These are phyloP conservation scores for Sturmia bella DNA, from an alignment of 2,888 invertebrate genomes.

Conservation along the genomic window DNA sequence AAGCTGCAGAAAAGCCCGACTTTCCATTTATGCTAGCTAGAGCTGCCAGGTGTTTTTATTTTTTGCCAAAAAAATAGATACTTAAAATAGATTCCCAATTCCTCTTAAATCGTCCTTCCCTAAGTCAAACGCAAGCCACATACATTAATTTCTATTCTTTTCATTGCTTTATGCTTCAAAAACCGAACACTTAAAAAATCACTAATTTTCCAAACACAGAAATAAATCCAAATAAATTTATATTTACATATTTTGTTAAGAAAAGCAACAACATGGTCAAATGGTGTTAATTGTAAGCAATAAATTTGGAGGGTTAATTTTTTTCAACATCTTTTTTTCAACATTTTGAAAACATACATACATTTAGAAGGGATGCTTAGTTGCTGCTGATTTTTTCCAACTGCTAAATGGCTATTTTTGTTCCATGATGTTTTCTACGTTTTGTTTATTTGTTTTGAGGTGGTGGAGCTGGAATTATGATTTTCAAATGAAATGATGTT, in stretches of 20 bases:
- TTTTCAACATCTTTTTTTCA: neutral
- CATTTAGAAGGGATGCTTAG: neutral
- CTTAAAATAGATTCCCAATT: too few species aligned
- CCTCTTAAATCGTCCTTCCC: too few species aligned
- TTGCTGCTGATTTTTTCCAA: constrained; percentile 1
- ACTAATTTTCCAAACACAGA: neutral
- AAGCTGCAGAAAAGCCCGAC: too few species aligned
- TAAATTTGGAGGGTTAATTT: constrained; percentile 67
- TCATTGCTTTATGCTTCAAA: too few species aligned
- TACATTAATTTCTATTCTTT: too few species aligned
- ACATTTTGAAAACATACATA: neutral
- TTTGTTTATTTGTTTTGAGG: constrained; percentile 22
- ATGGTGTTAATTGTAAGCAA: constrained; percentile 73
- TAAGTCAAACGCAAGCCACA: too few species aligned
- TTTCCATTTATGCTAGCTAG: too few species aligned
- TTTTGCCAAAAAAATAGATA: too few species aligned
- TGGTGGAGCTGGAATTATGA: constrained; percentile 55
- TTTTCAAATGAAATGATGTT: constrained; percentile 57
- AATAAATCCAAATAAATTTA: constrained; percentile 9
- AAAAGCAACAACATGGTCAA: constrained; percentile 61
- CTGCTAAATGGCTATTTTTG: constrained; percentile 22
- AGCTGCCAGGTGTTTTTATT: too few species aligned
- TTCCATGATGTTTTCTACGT: neutral
- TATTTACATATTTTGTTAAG: constrained; percentile 20
- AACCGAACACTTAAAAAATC: neutral